phyloP scores from a whole-genome alignment of 2,888 invertebrate genomes.

The Cephonodes hylas region DNA sequence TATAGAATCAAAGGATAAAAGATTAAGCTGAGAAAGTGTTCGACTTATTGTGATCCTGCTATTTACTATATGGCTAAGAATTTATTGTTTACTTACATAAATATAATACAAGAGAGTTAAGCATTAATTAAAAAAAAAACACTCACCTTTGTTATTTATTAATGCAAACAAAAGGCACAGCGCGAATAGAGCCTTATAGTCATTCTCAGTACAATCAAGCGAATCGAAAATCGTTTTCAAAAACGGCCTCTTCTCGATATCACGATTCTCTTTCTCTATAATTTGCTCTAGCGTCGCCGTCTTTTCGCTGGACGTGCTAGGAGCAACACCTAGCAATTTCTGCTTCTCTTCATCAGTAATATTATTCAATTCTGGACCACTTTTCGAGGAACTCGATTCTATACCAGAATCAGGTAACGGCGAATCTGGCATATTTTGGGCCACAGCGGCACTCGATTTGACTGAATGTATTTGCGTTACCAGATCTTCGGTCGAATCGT shows the following conservation, averaged over 20 bases:
- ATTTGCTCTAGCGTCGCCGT: conserved; percentile 52
- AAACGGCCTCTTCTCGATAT: conserved; percentile 87
- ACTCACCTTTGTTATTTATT: conserved; percentile 94
- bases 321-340: conserved; percentile 63
- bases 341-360: conserved; percentile 97
- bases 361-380: conserved; percentile 82
- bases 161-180: conserved; percentile 96
- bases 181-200: conserved; percentile 95
- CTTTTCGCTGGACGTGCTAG: conserved; percentile 44
- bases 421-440: conserved; percentile 74
- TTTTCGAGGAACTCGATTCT: conserved; percentile 65
- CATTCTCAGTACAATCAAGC: conserved; percentile 94
- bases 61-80: too few species aligned
- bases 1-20: background rate
- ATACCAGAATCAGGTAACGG: conserved; percentile 73
- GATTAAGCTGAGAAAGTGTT: background rate
- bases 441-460: conserved; percentile 39
- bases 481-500: conserved; percentile 75
- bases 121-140: conserved; percentile 11
- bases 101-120: background rate
- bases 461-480: conserved; percentile 62
- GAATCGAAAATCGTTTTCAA: conserved; percentile 93
- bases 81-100: too few species aligned
- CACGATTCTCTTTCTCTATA: conserved; percentile 61
- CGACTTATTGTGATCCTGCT: background rate